Conservation (phyloP, 2,888 invertebrate species). For the Eugnorisma glareosa region DNA sequence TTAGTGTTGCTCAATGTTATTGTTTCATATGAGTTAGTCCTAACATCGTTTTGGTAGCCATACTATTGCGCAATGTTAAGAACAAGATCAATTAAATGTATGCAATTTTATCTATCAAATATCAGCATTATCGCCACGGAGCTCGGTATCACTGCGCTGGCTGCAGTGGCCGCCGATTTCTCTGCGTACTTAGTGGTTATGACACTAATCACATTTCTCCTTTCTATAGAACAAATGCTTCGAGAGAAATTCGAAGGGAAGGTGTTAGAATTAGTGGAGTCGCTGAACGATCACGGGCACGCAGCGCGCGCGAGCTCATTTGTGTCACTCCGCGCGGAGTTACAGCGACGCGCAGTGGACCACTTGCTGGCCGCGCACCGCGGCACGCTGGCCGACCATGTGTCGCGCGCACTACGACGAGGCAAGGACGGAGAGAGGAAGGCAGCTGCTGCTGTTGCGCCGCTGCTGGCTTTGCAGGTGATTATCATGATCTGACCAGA, state of each 20-base stretch:
- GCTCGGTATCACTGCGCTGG: slow-evolving; percentile 51
- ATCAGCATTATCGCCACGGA: too few relatives aligned
- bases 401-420: slow-evolving; percentile 92
- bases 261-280: slow-evolving; percentile 96
- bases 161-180: slow-evolving; percentile 93
- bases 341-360: slow-evolving; percentile 94
- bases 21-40: not conserved
- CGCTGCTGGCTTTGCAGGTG: slow-evolving; percentile 95
- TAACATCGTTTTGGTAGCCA: not conserved
- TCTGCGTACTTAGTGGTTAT: not conserved
- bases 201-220: not conserved
- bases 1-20: not conserved
- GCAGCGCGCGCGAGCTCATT: slow-evolving; percentile 94
- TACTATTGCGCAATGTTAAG: not conserved
- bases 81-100: not conserved
- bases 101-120: too few relatives aligned
- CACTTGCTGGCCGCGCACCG: slow-evolving; percentile 93
- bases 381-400: slow-evolving; percentile 31
- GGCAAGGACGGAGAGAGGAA: slow-evolving; percentile 96
- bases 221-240: slow-evolving; percentile 86
- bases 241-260: slow-evolving; percentile 95
- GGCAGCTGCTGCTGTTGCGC: slow-evolving; percentile 95
- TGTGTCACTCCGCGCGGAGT: slow-evolving; percentile 93
- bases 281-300: slow-evolving; percentile 95
- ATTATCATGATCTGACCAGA: not conserved